Base-by-base conservation (phyloP, 2,113 vertebrate genomes). In the Cygnus atratus region DNA sequence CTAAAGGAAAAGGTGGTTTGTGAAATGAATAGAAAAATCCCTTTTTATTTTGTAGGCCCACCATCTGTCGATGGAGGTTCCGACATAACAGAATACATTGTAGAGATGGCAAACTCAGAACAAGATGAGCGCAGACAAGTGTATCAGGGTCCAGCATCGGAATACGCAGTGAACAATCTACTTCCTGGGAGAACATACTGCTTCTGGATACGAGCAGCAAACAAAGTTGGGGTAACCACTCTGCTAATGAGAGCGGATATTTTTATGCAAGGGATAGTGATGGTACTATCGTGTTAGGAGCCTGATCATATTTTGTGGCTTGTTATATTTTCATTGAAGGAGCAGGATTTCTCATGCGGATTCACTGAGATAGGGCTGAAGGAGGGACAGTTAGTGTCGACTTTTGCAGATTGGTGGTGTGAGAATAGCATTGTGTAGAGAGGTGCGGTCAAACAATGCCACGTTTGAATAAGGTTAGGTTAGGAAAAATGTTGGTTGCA, bases 131-230 rank as follows among this genome's bases (percentile, higher is more conserved):
- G 41, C 28, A 97, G 76, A 50, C 88, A 94, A 35, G 84, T 97
- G 19, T 98, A 97, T 21, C 91, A 96, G 70, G 97, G 97, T 50
- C 85, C 97, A 14, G 96, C 97, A 17, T 50, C 81, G 5, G 97
- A 96, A 61, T 97, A 55, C 54, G 94, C 65, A 24, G 97, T 98
- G 62, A 95, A 72, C 84, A 97, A 66, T 50, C 97, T 98, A 18
- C 96, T 98, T 41, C 98, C 98, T 26, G 98, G 98, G 48, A 97
- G 96, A 68, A 93, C 82, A 0, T 98, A 98, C 33, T 87, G 93
- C 96, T 98, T 98, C 96, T 98, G 97, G 97, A 96, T 98, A 33
- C 97, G 97, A 85, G 97, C 98, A 39, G 96, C 93, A 73, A 98
- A 98, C 35, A 97, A 77, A 96, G 96, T 96, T 4, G 97, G 98